Conservation (phyloP, 2,888 invertebrate genomes). For the Standfussiana lucernea region DNA sequence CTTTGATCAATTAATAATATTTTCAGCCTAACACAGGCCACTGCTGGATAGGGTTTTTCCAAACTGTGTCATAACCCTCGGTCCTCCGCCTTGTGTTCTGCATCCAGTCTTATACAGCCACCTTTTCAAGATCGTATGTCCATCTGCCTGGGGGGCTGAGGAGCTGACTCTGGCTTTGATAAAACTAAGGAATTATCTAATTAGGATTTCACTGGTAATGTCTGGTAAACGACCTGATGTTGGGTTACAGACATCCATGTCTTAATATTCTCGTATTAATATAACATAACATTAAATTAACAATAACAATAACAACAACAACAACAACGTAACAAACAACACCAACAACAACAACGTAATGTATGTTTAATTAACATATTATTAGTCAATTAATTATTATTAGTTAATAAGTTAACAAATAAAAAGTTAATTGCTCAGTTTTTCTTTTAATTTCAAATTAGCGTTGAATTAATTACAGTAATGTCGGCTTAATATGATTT, state of each 20-base stretch:
- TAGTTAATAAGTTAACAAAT: too few species aligned
- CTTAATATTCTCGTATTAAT: too few species aligned
- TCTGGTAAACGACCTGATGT: background rate
- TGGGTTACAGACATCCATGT: too few species aligned
- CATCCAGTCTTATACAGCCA: background rate
- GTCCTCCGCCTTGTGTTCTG: background rate
- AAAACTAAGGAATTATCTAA: background rate
- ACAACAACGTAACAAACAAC: too few species aligned
- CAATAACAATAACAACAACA: too few species aligned
- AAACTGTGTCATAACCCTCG: background rate
- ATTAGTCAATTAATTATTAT: too few species aligned
- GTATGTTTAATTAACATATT: too few species aligned
- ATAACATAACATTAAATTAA: too few species aligned
- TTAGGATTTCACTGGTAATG: background rate
- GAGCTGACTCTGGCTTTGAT: background rate
- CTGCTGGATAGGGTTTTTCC: background rate
- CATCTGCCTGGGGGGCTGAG: background rate
- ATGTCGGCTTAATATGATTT: constrained; percentile 19
- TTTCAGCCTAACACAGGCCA: background rate
- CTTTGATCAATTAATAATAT: background rate
- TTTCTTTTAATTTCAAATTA: constrained; percentile 3
- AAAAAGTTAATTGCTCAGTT: background rate
- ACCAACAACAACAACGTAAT: too few species aligned
- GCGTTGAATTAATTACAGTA: constrained; percentile 17
- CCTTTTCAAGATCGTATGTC: background rate